phyloP scores from a whole-genome alignment of 2,888 invertebrate genomes.

The Ephialtes manifestator region DNA sequence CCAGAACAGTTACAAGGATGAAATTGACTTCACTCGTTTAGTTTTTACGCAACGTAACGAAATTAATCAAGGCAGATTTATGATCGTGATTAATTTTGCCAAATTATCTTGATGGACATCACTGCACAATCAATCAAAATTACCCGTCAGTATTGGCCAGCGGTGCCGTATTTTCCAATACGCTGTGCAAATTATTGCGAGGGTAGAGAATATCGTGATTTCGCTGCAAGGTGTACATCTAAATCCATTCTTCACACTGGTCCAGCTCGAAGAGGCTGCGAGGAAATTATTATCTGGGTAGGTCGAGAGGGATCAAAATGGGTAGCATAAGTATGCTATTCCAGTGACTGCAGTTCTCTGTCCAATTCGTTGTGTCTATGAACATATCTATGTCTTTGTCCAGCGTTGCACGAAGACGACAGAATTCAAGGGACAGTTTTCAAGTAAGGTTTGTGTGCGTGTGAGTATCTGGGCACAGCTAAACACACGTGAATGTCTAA shows the following conservation, averaged over 20 bases:
- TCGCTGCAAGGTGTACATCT: neutral
- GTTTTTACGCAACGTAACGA: too few relatives aligned
- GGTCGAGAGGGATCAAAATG: constrained; percentile 21
- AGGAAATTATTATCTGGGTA: constrained; percentile 36
- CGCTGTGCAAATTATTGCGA: neutral
- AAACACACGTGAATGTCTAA: neutral
- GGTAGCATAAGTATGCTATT: constrained; percentile 32
- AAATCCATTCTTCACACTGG: neutral
- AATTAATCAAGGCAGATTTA: too few relatives aligned
- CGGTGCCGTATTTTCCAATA: neutral
- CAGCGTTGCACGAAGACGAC: neutral
- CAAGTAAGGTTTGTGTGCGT: neutral
- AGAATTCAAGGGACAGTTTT: neutral
- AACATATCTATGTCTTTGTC: neutral
- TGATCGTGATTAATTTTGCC: too few relatives aligned
- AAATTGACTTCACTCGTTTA: too few relatives aligned
- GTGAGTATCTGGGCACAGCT: neutral
- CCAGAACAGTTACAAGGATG: too few relatives aligned
- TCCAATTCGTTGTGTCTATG: constrained; percentile 15
- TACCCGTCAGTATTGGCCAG: too few relatives aligned
- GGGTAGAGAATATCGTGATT: neutral
- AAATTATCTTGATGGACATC: too few relatives aligned
- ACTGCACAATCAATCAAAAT: neutral
- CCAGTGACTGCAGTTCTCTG: constrained; percentile 16
- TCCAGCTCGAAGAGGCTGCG: constrained; percentile 3